These are phyloP conservation scores for Epinotia nisella DNA, from an alignment of 2,888 invertebrate genomes.

Conservation along the genomic window DNA sequence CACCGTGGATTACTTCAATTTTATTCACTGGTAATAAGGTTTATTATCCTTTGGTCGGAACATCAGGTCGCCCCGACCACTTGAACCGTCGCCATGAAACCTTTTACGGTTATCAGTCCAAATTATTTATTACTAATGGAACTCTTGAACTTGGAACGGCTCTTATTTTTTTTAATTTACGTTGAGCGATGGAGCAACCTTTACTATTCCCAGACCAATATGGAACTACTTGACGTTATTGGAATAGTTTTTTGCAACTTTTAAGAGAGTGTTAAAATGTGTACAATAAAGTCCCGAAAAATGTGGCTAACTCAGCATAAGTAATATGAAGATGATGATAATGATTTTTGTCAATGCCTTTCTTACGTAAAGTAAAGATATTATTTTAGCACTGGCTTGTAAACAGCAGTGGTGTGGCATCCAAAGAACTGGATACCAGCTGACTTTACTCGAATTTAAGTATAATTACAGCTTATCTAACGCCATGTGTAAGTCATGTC, in stretches of 20 bases:
- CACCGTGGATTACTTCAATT: not conserved
- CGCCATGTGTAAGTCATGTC: no score
- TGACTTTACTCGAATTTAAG: no score
- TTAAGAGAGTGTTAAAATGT: conserved; percentile 16
- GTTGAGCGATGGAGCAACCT: conserved; percentile 26
- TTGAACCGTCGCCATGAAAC: conserved; percentile 67
- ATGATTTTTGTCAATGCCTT: no score
- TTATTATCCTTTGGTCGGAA: not conserved
- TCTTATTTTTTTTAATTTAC: conserved; percentile 27
- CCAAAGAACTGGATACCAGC: no score
- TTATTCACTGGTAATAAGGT: conserved; percentile 21
- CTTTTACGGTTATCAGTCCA: conserved; percentile 79
- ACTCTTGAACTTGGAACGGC: conserved; percentile 49
- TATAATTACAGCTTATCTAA: no score
- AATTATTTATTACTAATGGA: conserved; percentile 77
- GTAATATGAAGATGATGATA: no score
- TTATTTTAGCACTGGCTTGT: no score
- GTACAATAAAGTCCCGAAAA: not conserved
- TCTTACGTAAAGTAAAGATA: no score
- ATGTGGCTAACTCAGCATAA: not conserved
- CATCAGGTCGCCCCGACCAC: conserved; percentile 47
- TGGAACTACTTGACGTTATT: conserved; percentile 63
- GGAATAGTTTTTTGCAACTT: conserved; percentile 28
- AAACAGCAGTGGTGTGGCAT: no score
- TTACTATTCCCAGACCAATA: conserved; percentile 63